A percentile compares a stretch with the other conserved stretches of the same genome.
These are phyloP conservation scores for Leptobrachium leishanense DNA, from an alignment of 2,113 vertebrate species.

Conservation along the genomic window DNA sequence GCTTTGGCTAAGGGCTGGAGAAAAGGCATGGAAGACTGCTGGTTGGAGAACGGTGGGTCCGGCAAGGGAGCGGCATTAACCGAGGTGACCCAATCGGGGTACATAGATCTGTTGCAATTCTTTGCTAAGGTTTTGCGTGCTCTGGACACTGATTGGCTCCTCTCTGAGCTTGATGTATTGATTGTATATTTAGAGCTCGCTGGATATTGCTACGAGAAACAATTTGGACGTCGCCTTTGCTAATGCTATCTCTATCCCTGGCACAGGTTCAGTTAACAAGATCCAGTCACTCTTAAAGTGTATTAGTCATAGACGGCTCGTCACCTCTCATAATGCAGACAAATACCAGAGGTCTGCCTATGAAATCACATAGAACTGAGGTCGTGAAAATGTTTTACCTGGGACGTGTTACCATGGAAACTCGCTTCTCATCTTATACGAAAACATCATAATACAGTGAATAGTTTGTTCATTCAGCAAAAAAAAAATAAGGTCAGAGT, in stretches of 20 bases:
- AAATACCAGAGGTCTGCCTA: constrained; percentile 23
- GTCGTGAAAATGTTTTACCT: constrained; percentile 38
- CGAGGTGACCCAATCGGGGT: no score
- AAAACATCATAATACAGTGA: constrained; percentile 31
- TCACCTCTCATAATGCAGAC: constrained; percentile 9
- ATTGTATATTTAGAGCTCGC: neutral
- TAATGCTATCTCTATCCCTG: neutral
- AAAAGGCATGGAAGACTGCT: no score
- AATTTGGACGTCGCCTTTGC: neutral
- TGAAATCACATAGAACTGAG: constrained; percentile 18
- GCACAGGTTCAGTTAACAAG: constrained; percentile 4
- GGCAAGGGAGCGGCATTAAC: no score
- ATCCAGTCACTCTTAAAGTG: neutral
- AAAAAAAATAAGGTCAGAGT: constrained; percentile 33
- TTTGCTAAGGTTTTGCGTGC: no score
- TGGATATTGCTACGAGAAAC: neutral
- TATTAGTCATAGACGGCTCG: neutral
- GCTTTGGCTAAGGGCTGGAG: no score
- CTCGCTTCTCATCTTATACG: constrained; percentile 20
- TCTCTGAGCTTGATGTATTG: neutral
- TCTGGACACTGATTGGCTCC: neutral
- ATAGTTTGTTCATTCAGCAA: constrained; percentile 33
- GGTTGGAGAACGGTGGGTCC: no score
- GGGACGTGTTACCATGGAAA: constrained; percentile 36
- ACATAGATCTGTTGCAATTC: no score